Conservation (phyloP, 2,113 vertebrate species). For the Puffinus mauretanicus region DNA sequence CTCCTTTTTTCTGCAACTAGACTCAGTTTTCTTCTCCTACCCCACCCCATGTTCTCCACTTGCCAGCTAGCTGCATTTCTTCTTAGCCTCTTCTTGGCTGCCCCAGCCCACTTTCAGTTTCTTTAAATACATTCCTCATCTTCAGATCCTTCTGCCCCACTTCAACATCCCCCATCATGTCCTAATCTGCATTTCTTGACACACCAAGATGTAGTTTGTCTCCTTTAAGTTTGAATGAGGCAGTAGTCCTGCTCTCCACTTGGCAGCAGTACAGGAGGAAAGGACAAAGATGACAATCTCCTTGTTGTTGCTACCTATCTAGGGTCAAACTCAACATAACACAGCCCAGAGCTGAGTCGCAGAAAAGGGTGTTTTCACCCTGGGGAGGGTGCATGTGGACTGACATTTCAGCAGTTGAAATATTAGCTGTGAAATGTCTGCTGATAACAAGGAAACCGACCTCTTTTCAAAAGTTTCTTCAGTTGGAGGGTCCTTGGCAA, state of each 20-base stretch:
- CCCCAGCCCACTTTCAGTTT: constrained; percentile 16
- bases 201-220: neutral
- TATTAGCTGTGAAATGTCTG: neutral
- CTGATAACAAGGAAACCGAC: neutral
- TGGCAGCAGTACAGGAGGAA: neutral
- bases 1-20: neutral
- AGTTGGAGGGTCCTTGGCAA: neutral
- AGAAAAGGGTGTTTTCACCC: neutral
- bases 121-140: constrained; percentile 26
- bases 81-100: neutral
- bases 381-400: neutral
- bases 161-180: neutral
- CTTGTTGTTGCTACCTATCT: neutral
- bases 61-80: neutral
- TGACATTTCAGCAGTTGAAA: neutral
- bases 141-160: neutral
- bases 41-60: neutral
- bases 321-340: neutral
- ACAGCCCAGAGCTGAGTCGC: neutral
- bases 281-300: neutral
- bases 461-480: neutral
- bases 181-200: constrained; percentile 23
- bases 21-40: neutral
- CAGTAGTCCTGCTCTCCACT: neutral
- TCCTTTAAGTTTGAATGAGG: neutral